Conservation (phyloP, 2,113 vertebrate species). For the Tetrax tetrax region DNA sequence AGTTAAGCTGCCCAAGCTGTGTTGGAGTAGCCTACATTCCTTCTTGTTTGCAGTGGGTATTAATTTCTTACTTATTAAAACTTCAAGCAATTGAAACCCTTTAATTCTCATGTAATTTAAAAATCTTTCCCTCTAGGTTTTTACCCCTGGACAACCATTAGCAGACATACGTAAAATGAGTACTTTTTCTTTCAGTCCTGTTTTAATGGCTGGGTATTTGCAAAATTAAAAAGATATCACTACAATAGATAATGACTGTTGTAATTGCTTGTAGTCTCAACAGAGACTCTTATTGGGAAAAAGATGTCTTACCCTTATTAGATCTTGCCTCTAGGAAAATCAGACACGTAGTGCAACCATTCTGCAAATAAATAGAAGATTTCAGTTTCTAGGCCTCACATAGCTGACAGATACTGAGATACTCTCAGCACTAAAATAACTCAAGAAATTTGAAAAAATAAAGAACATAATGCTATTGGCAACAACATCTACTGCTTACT, state of each 20-base stretch:
- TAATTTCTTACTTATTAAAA: slow-evolving; percentile 5
- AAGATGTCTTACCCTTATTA: not conserved
- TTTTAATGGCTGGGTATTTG: slow-evolving; percentile 28
- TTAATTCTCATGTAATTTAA: slow-evolving; percentile 43
- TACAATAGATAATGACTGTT: slow-evolving; percentile 37
- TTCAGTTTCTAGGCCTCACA: slow-evolving; percentile 1
- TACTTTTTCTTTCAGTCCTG: slow-evolving; percentile 19
- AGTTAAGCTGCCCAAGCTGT: not conserved
- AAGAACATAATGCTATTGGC: not conserved
- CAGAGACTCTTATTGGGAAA: slow-evolving; percentile 18
- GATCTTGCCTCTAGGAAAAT: not conserved
- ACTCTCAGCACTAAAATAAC: not conserved
- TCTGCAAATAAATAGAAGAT: not conserved
- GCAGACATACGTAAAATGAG: not conserved
- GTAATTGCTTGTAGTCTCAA: slow-evolving; percentile 40
- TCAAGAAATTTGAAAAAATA: not conserved
- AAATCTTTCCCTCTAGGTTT: not conserved
- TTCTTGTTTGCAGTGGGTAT: not conserved
- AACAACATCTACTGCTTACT: not conserved
- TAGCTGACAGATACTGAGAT: not conserved
- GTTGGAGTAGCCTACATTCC: not conserved
- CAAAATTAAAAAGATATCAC: slow-evolving; percentile 35
- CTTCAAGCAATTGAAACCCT: not conserved
- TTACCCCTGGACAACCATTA: slow-evolving; percentile 6
- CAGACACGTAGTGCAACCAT: not conserved